Conservation (phyloP, 2,888 invertebrate genomes). For the Clistopyga incitator region DNA sequence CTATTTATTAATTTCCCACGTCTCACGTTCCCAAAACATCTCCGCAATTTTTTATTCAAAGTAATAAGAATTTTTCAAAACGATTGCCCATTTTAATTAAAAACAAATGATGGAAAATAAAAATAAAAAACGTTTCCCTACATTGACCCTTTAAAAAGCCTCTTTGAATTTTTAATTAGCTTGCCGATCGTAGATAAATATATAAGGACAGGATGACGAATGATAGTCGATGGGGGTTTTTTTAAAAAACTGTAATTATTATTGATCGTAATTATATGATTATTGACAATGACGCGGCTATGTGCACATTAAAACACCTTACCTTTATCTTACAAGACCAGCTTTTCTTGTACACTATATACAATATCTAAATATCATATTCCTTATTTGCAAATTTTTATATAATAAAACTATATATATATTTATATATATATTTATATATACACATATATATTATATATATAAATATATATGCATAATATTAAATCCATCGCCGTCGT, state of each 20-base stretch:
- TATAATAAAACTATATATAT: slow-evolving; percentile 64
- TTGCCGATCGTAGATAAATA: not conserved
- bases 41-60: too few species aligned
- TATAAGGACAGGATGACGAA: slow-evolving; percentile 12
- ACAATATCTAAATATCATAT: slow-evolving; percentile 83
- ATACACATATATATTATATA: slow-evolving; percentile 20
- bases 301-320: slow-evolving; percentile 87
- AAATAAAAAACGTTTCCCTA: too few species aligned
- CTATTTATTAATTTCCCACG: not conserved
- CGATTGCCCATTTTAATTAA: too few species aligned
- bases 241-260: slow-evolving; percentile 84
- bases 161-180: too few species aligned
- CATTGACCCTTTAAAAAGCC: too few species aligned
- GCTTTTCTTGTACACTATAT: slow-evolving; percentile 85
- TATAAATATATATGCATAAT: slow-evolving; percentile 72
- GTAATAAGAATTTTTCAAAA: too few species aligned
- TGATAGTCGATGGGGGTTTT: slow-evolving; percentile 49
- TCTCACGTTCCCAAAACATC: too few species aligned
- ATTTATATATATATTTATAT: slow-evolving; percentile 30
- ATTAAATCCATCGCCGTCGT: slow-evolving; percentile 77
- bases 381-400: slow-evolving; percentile 70
- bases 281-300: slow-evolving; percentile 85
- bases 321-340: slow-evolving; percentile 85
- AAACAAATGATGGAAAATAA: too few species aligned
- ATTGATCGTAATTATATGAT: slow-evolving; percentile 84